Percentiles rank a stretch among this genome's conserved stretches.
Evolutionary conservation across 23 tunicate genomes (phyloP).

Genomic region (Clavelina lepadiformis): DNA sequence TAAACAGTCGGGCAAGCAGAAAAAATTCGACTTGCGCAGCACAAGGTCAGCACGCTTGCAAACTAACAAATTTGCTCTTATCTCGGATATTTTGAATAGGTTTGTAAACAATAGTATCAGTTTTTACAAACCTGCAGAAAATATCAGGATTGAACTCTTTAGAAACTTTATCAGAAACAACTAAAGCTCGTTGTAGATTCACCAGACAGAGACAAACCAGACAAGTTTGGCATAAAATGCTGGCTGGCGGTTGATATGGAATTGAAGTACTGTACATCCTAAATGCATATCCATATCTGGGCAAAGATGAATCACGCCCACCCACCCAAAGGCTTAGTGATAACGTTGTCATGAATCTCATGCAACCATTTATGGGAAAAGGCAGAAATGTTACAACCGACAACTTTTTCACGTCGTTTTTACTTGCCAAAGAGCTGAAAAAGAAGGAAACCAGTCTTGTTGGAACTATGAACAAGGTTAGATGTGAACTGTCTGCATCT

Average conservation of each 20-base stretch:
- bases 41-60: slow-evolving; percentile 14
- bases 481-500: slow-evolving; percentile 18
- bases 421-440: slow-evolving; percentile 16
- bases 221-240: slow-evolving; percentile 11
- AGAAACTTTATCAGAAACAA: slow-evolving; percentile 8
- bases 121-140: slow-evolving; percentile 10
- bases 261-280: slow-evolving; percentile 1
- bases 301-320: slow-evolving; percentile 2
- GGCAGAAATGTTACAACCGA: slow-evolving; percentile 7
- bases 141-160: not conserved
- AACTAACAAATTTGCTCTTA: slow-evolving; percentile 15
- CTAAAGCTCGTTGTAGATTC: slow-evolving; percentile 11
- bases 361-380: slow-evolving; percentile 1
- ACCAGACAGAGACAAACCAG: slow-evolving; percentile 8
- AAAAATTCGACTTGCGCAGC: slow-evolving; percentile 19
- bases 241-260: slow-evolving; percentile 6
- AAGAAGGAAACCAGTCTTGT: slow-evolving; percentile 14
- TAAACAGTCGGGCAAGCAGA: too few relatives aligned
- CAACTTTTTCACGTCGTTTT: slow-evolving; percentile 4
- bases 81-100: slow-evolving; percentile 16
- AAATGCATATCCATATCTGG: slow-evolving; percentile 5
- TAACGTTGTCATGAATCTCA: slow-evolving; percentile 6
- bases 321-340: slow-evolving; percentile 7
- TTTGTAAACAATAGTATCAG: slow-evolving; percentile 13
- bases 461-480: slow-evolving; percentile 10